Evolutionary conservation across 2,888 invertebrate genomes (phyloP).

Genomic region (Pristionchus exspectatus): DNA sequence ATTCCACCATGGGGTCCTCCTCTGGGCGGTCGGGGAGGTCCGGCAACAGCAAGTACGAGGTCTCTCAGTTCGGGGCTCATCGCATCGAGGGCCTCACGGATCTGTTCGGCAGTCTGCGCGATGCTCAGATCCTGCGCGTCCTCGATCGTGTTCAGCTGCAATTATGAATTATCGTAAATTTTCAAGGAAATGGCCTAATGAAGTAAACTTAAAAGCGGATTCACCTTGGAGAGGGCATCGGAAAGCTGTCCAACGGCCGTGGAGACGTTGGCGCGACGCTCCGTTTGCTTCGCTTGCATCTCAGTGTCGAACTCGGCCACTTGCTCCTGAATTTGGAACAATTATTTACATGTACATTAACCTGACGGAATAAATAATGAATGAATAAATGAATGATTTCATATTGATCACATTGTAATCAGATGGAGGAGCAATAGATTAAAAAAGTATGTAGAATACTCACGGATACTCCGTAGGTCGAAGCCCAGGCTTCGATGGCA

Average conservation of each 20-base stretch:
- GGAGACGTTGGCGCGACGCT: constrained; percentile 30
- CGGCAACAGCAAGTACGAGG: not conserved
- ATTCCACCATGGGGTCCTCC: not conserved
- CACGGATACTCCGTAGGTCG: constrained; percentile 20
- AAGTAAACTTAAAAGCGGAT: not conserved
- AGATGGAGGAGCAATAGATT: not conserved
- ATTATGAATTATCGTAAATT: not conserved
- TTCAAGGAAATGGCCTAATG: not conserved
- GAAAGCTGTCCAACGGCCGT: constrained; percentile 4
- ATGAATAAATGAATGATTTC: too few relatives aligned
- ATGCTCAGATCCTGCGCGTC: constrained; percentile 32
- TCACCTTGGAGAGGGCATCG: constrained; percentile 8
- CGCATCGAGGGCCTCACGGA: not conserved
- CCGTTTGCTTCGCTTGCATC: not conserved
- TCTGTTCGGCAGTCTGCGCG: constrained; percentile 10
- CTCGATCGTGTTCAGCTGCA: not conserved
- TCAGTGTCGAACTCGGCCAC: constrained; percentile 19
- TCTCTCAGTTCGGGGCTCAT: constrained; percentile 2
- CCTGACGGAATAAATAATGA: too few relatives aligned
- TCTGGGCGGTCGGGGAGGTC: not conserved
- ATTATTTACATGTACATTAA: too few relatives aligned
- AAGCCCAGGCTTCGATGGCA: not conserved
- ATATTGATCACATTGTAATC: not conserved
- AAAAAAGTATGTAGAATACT: not conserved
- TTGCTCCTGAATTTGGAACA: not conserved